Evolutionary conservation across 2,888 invertebrate species (phyloP), one percentile per base, ranked within the genome.

Genomic region (Auanema freiburgensis): DNA sequence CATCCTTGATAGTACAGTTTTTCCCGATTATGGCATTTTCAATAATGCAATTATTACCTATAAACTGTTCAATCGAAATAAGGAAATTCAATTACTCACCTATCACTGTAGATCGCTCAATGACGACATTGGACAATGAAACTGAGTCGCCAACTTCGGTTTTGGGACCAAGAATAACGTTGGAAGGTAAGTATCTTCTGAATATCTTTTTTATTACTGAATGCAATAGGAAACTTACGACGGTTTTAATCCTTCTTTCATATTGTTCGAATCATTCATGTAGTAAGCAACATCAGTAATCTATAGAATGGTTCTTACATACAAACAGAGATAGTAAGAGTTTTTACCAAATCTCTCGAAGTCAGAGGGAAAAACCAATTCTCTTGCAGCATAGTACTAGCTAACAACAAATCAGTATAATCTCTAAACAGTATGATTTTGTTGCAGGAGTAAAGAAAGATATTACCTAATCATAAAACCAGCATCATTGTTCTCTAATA

Each of bases 301-400:
- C 16, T 46, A 18, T 55, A 49, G 18, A 33, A n/a, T 24, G n/a
- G 11, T 43, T 11, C 11, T 43, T 43, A 11, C 43, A 12, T 43
- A 12, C n/a, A 12, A 11, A n/a, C 43, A 11, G n/a, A n/a, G 11
- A 43, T 43, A 11, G 43, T 11, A n/a, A 12, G n/a, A 11, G n/a
- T 43, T 43, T 43, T 46, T 43, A 58, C 54, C 43, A 53, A 53
- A 53, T 63, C 16, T 42, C 33, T 3, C 33, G 33, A 33, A 5
- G 63, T 61, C 8, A 77, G 51, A 10, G 76, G 77, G 42, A 66
- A 68, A 59, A 73, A 73, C 76, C 74, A 76, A 12, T 72, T 65
- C 18, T 72, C 69, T 42, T 75, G 57, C 21, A 79, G 51, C 8
- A 78, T 60, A 0, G 55, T 59, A 18, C 69, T 66, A 24, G 71